Evolutionary conservation across 2,888 invertebrate species (phyloP).

Genomic region (Prosopocoilus inquinatus): DNA sequence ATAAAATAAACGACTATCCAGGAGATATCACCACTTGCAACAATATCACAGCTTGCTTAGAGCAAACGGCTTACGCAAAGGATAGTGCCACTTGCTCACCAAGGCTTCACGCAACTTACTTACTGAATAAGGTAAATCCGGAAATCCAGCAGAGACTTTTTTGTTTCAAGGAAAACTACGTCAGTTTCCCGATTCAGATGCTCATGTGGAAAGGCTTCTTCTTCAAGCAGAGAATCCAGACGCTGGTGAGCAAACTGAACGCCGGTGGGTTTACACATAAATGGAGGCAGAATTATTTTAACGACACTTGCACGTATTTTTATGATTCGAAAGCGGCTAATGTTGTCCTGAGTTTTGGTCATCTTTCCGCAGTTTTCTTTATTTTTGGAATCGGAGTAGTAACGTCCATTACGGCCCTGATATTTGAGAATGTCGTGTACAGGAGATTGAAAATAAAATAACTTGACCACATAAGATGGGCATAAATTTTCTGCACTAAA

Average conservation of each 20-base stretch:
- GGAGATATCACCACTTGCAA: conserved; percentile 25
- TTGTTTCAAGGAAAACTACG: conserved; percentile 35
- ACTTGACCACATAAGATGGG: too few species aligned
- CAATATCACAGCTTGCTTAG: conserved; percentile 30
- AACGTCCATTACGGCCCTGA: too few species aligned
- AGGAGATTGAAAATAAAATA: too few species aligned
- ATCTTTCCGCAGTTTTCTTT: too few species aligned
- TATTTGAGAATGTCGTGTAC: too few species aligned
- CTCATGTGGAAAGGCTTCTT: conserved; percentile 43
- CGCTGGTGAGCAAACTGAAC: conserved; percentile 34
- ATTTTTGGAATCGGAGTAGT: too few species aligned
- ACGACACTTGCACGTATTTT: too few species aligned
- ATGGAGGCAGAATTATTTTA: conserved; percentile 19
- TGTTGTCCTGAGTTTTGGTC: too few species aligned
- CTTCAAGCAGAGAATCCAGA: conserved; percentile 33
- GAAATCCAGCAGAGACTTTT: conserved; percentile 31
- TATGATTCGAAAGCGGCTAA: too few species aligned
- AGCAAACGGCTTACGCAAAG: conserved; percentile 27
- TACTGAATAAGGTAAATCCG: conserved; percentile 31
- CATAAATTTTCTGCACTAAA: too few species aligned
- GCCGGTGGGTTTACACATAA: conserved; percentile 36
- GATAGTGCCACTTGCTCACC: conserved; percentile 36
- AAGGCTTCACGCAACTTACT: conserved; percentile 36
- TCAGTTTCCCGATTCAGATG: conserved; percentile 42
- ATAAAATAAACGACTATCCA: background rate